phyloP scores from a whole-genome alignment of 2,797 vertebrate genomes.

The Spheniscus humboldti region DNA sequence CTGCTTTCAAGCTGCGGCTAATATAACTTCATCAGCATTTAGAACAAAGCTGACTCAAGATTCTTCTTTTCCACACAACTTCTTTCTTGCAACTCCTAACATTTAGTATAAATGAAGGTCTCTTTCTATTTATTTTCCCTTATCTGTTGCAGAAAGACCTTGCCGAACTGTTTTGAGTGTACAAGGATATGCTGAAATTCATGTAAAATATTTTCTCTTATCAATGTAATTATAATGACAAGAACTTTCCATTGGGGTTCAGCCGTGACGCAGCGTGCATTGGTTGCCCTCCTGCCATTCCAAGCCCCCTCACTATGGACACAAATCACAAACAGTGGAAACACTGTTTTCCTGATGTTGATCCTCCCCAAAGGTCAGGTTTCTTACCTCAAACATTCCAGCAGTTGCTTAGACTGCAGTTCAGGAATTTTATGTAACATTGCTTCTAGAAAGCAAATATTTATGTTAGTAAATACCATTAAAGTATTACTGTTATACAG shows the following conservation, averaged over 20 bases:
- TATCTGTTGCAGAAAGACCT: slow-evolving; percentile 22
- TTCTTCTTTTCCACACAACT: not conserved
- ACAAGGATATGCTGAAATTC: slow-evolving; percentile 13
- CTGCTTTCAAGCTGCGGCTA: not conserved
- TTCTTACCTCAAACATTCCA: slow-evolving; percentile 65
- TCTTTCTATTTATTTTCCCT: slow-evolving; percentile 33
- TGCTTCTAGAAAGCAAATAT: slow-evolving; percentile 68
- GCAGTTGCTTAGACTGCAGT: slow-evolving; percentile 51
- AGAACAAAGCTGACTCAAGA: slow-evolving; percentile 21
- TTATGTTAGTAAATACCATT: slow-evolving; percentile 67
- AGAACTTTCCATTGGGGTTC: not conserved
- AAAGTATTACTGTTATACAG: slow-evolving; percentile 27
- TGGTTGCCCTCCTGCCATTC: not conserved
- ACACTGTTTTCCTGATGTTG: slow-evolving; percentile 56
- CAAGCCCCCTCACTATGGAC: slow-evolving; percentile 31
- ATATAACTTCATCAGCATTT: not conserved
- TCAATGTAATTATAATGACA: not conserved
- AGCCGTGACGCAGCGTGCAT: not conserved
- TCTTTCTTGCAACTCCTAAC: not conserved
- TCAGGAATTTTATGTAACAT: slow-evolving; percentile 50
- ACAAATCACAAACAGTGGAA: slow-evolving; percentile 50
- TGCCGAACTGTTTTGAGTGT: not conserved
- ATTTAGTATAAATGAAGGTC: slow-evolving; percentile 9
- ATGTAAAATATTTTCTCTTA: slow-evolving; percentile 31
- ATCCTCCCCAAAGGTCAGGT: slow-evolving; percentile 42